Evolutionary conservation across 2,797 vertebrate species (phyloP), one percentile per base, ranked within the genome.

Genomic region (Saxicola maurus): DNA sequence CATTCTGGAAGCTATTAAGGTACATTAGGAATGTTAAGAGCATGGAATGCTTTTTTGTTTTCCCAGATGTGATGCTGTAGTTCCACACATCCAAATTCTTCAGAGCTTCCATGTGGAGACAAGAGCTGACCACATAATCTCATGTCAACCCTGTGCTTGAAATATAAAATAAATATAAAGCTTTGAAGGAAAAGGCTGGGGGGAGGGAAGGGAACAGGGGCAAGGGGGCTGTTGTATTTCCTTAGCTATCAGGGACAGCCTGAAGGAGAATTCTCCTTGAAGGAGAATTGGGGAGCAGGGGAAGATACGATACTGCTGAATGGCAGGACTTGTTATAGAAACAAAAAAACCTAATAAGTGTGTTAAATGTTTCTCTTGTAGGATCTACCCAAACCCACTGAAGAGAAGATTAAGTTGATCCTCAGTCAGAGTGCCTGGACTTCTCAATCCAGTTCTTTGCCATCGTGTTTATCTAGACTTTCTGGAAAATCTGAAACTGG

Each of bases 391-490:
- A 99, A 98, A 95, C 99, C 99, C 48, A 95, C 91, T 93, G 99
- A 99, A 95, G 98, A 99, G 69, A 99, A 99, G 96, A 98, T 99
- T 87, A 99, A 99, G 94, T 91, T 98, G 94, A 97, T 99, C 94
- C 97, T 99, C 94, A 99, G 97, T 97, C 99, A 99, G 98, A 99
- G 99, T 98, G 99, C 99, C 95, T 99, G 99, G 99, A 99, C 99
- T 33, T 99, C 99, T 81, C 99, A 99, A 94, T 98, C 98, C 89
- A 99, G 98, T 97, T 98, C 98, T 52, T 98, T 99, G 95, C 98
- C 98, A 53, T 98, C 98, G 43, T 98, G 98, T 96, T 96, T 98
- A 72, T 97, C 98, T 95, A 98, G 97, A 97, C 97, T 98, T 91
- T 96, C 98, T 85, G 98, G 98, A 95, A 99, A 99, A 97, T 99